A percentile compares a stretch with the other conserved stretches of the same genome.
phyloP scores from a whole-genome alignment of 1,140 invertebrate genomes.

The Philopotamus ludificatus region DNA sequence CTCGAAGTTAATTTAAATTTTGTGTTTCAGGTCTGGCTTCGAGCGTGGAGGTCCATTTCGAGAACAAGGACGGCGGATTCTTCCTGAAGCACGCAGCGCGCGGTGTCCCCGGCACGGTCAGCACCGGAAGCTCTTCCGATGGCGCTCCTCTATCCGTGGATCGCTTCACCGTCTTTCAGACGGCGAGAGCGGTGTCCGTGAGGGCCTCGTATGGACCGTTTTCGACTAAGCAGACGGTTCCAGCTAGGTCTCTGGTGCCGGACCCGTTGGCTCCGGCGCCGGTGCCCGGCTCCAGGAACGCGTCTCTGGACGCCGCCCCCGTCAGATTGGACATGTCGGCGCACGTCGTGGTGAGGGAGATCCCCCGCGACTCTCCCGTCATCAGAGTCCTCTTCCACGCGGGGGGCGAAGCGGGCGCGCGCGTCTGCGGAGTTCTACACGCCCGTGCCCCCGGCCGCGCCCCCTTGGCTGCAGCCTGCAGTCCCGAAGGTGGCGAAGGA shows the following conservation, averaged over 20 bases:
- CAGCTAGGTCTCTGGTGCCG: constrained; percentile 82
- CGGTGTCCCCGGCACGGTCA: constrained; percentile 53
- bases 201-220: constrained; percentile 89
- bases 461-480: constrained; percentile 76
- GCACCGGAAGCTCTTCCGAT: constrained; percentile 43
- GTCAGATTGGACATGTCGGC: constrained; percentile 85
- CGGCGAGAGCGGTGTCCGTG: constrained; percentile 81
- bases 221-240: constrained; percentile 89
- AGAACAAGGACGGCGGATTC: constrained; percentile 86
- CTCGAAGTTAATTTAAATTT: no score
- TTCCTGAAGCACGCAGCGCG: constrained; percentile 77
- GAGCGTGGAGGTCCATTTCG: constrained; percentile 81
- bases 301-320: constrained; percentile 49
- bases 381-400: constrained; percentile 87
- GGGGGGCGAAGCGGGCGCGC: constrained; percentile 69
- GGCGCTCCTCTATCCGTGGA: constrained; percentile 69
- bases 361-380: constrained; percentile 82
- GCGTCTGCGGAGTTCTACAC: constrained; percentile 52
- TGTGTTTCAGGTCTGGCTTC: constrained; percentile 49
- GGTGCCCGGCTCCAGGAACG: constrained; percentile 27
- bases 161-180: constrained; percentile 85
- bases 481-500: constrained; percentile 83
- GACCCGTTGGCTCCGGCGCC: constrained; percentile 63
- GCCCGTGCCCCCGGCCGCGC: constrained; percentile 51
- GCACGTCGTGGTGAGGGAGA: constrained; percentile 80